Base-by-base conservation (phyloP, 2,888 invertebrate species). In the Eilema caniola region DNA sequence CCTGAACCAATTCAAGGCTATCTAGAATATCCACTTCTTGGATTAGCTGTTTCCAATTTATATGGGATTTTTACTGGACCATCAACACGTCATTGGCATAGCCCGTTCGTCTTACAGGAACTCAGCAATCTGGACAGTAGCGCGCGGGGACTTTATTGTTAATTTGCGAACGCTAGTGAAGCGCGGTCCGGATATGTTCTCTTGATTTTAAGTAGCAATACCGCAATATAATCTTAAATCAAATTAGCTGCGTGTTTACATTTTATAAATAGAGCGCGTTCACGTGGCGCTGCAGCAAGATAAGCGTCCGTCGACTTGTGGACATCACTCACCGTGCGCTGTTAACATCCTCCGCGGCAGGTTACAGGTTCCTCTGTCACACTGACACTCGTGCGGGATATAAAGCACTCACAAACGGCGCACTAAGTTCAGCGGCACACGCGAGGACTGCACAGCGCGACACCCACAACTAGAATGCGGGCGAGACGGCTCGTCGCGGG, bases 391-490 rank as follows among this genome's bases (percentile, higher is more conserved):
- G 94, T 88, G 92, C 92, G 92, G 90, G 92, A 93, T 92, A 85
- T 85, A 88, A 86, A 94, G 93, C 95, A 95, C 95, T 93, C 94
- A 95, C 95, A 93, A 93, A 93, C 92, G 92, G 94, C 95, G 95
- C 95, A 95, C 95, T 93, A 82, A 92, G 92, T 92, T 90, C 90
- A 88, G 92, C 90, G 92, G 89, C 93, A 94, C 94, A 93, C 95
- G 93, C 95, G 95, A 93, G 89, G 93, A 93, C 95, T 94, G 93
- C 92, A 94, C 95, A 84, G 93, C 92, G 92, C 93, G 93, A 95
- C 93, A 94, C 93, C 93, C 95, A 95, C 94, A 90, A 95, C 94
- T 94, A 94, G 95, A 95, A 95, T 95, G 95, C 92, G 93, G 93
- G 92, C 90, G 91, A 92, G 90, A 90, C 87, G 86, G 85, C 77